Evolutionary conservation across 2,888 invertebrate species (phyloP).

Genomic region (Eurois occulta): DNA sequence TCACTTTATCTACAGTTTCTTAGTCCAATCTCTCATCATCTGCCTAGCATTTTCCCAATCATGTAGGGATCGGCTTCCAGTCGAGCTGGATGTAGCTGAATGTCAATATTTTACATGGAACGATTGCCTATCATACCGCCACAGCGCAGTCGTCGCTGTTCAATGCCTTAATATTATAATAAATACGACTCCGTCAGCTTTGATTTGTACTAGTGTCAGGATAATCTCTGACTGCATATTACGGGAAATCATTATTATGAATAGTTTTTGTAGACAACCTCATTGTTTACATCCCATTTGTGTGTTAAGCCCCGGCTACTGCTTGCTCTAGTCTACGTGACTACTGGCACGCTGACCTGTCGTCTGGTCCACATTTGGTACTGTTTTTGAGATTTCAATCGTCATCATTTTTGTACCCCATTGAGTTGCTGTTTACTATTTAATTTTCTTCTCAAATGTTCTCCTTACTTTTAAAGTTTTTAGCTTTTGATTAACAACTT

Average conservation of each 20-base stretch:
- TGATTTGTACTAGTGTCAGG: background rate
- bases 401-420: background rate
- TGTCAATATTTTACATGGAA: background rate
- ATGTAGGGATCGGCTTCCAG: background rate
- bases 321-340: conserved; percentile 32
- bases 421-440: background rate
- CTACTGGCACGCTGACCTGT: background rate
- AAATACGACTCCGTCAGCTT: background rate
- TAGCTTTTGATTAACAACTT: background rate
- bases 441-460: background rate
- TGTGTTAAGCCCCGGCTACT: background rate
- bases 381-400: background rate
- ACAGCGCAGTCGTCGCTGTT: background rate
- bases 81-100: background rate
- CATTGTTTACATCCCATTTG: conserved; percentile 15
- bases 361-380: background rate
- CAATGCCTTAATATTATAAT: background rate
- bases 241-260: background rate
- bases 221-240: background rate
- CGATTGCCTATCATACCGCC: background rate
- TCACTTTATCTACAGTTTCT: background rate
- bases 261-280: background rate
- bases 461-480: background rate
- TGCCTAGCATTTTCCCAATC: background rate
- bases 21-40: background rate